A percentile compares a stretch with the other conserved stretches of the same genome.
phyloP scores from a whole-genome alignment of 2,113 vertebrate species.

The Dipodomys merriami region DNA sequence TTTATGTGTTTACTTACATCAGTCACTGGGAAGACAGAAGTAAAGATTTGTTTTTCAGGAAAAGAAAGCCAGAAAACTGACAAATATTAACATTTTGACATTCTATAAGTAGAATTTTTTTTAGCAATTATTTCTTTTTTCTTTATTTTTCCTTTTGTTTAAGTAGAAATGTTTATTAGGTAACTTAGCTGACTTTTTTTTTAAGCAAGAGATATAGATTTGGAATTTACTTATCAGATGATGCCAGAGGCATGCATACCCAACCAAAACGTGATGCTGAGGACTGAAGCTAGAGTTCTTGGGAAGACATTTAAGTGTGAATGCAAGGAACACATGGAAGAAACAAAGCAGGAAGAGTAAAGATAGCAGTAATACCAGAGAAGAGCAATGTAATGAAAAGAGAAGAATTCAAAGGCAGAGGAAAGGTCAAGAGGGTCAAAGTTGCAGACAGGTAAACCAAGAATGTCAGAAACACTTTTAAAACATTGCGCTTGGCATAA shows the following conservation, averaged over 20 bases:
- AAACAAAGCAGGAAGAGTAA: not conserved
- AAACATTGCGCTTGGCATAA: not conserved
- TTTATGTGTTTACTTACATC: not conserved
- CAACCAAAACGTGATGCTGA: not conserved
- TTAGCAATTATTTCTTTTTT: no score
- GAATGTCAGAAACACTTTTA: not conserved
- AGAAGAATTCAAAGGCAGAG: not conserved
- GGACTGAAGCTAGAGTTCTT: not conserved
- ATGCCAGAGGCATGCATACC: not conserved
- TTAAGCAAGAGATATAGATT: not conserved
- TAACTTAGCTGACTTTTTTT: not conserved
- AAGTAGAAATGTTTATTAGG: not conserved
- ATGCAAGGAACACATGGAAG: constrained; percentile 11
- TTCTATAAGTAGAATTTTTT: no score
- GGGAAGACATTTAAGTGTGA: not conserved
- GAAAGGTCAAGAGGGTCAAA: not conserved
- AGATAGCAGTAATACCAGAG: not conserved
- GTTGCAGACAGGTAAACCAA: not conserved
- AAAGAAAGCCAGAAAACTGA: not conserved
- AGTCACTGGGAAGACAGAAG: not conserved
- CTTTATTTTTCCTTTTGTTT: no score
- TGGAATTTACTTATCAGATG: not conserved
- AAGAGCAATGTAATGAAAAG: not conserved
- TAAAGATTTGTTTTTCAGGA: not conserved
- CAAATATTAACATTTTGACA: no score